Percentiles rank a stretch among this genome's conserved stretches.
These are phyloP conservation scores for Drosophila subobscura DNA, from an alignment of 1,140 invertebrate genomes.

Conservation along the genomic window DNA sequence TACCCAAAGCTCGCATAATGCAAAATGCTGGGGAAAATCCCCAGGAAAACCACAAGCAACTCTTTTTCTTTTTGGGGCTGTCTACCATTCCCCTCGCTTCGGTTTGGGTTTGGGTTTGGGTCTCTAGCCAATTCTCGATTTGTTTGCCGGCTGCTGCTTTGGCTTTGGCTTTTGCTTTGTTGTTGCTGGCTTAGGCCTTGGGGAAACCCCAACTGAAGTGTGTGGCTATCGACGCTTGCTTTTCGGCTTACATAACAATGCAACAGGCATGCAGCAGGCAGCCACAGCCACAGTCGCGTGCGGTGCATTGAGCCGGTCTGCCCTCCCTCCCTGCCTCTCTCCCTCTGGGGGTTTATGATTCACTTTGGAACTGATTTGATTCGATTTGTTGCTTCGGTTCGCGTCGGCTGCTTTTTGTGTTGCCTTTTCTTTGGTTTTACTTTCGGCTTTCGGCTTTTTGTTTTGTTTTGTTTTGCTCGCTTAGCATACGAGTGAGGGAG, in stretches of 20 bases:
- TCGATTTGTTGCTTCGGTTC: slow-evolving; percentile 51
- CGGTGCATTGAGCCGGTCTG: slow-evolving; percentile 45
- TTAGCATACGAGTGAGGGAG: neutral
- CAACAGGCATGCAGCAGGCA: slow-evolving; percentile 39
- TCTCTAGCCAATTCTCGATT: slow-evolving; percentile 62
- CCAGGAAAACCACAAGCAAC: slow-evolving; percentile 37
- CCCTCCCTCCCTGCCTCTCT: neutral
- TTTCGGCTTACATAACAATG: slow-evolving; percentile 72
- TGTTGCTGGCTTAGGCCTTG: slow-evolving; percentile 51
- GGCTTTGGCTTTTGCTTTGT: slow-evolving; percentile 25
- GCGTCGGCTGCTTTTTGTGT: slow-evolving; percentile 28
- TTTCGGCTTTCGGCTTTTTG: slow-evolving; percentile 9
- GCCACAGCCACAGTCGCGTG: slow-evolving; percentile 7
- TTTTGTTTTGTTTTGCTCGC: slow-evolving; percentile 13
- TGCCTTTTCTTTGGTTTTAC: slow-evolving; percentile 32
- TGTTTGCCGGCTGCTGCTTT: slow-evolving; percentile 31
- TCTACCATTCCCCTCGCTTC: neutral
- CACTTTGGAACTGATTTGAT: slow-evolving; percentile 40
- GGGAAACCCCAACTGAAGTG: slow-evolving; percentile 69
- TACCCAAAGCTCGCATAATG: slow-evolving; percentile 32
- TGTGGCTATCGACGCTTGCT: slow-evolving; percentile 16
- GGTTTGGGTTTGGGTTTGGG: slow-evolving; percentile 33
- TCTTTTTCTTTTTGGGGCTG: neutral
- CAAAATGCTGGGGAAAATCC: slow-evolving; percentile 52
- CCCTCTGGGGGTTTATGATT: slow-evolving; percentile 20